Evolutionary conservation across 2,113 vertebrate genomes (phyloP), one percentile per base, ranked within the genome.

Genomic region (Athene cunicularia): DNA sequence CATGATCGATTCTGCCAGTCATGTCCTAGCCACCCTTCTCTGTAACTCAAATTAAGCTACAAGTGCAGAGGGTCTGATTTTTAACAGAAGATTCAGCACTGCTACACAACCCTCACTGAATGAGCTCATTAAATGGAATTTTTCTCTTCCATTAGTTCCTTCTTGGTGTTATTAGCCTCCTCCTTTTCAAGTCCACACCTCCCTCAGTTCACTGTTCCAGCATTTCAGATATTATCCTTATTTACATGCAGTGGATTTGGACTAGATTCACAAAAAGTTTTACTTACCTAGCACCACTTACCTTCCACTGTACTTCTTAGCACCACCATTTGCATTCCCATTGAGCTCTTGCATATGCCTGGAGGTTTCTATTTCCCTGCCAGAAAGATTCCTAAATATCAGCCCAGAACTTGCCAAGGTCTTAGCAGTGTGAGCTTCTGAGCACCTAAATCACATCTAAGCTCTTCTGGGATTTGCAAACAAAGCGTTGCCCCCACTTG

Each of bases 381-480:
- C 96, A 96, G 96, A 93, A 96, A 97, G 96, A 93, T 95, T 97
- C 96, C 96, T 87, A 97, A 96, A 97, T 93, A 95, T 85, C 1
- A 0, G 58, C 74, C 85, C 35, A 88, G 81, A 94, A 86, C 90
- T 82, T 97, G 96, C 96, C 96, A 97, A 96, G 66, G 92, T 93
- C 90, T 83, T 86, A 95, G 81, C 43, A 68, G 50, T 10, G 37
- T 52, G 68, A 96, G 81, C 87, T 81, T 95, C 77, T 28, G 1
- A 96, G 93, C 95, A 91, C 77, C 87, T 90, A 91, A 94, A 95
- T 93, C 93, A 94, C 85, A 96, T 96, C 87, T 95, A 92, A 95
- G 79, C 41, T 92, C 45, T 66, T 82, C 2, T 27, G 52, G 58
- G 96, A 90, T 95, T 85, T 96, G 90, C 74, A 94, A 94, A 90